phyloP scores from a whole-genome alignment of 2,888 invertebrate species.

The Tryphoninae sp. region DNA sequence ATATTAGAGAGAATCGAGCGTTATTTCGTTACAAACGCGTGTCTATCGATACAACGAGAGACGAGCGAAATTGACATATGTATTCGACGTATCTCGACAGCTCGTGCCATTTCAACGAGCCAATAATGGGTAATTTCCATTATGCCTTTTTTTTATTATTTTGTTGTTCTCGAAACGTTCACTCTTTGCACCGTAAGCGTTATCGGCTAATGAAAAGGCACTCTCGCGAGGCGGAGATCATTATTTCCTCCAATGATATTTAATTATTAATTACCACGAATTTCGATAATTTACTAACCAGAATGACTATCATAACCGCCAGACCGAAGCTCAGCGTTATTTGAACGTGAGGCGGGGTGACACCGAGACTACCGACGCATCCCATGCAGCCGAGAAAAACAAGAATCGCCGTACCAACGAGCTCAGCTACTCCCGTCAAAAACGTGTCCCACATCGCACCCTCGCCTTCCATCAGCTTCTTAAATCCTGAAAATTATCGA shows the following conservation, averaged over 20 bases:
- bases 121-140: background rate
- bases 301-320: conserved; percentile 78
- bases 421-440: conserved; percentile 76
- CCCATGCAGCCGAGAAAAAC: conserved; percentile 80
- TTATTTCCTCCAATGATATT: conserved; percentile 47
- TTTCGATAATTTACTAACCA: conserved; percentile 73
- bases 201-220: background rate
- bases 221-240: conserved; percentile 25
- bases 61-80: background rate
- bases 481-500: conserved; percentile 66
- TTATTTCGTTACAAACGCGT: background rate
- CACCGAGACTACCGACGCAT: conserved; percentile 70
- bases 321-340: conserved; percentile 78
- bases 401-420: conserved; percentile 78
- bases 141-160: background rate
- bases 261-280: conserved; percentile 25
- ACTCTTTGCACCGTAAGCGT: conserved; percentile 9
- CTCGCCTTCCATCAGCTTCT: conserved; percentile 69
- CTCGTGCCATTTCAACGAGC: background rate
- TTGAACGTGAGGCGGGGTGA: conserved; percentile 73
- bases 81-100: background rate
- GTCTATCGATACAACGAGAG: conserved; percentile 2
- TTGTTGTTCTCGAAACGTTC: background rate
- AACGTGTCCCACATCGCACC: conserved; percentile 68
- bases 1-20: background rate